Conservation (phyloP, 2,113 vertebrate species). For the Pluvianellus socialis region DNA sequence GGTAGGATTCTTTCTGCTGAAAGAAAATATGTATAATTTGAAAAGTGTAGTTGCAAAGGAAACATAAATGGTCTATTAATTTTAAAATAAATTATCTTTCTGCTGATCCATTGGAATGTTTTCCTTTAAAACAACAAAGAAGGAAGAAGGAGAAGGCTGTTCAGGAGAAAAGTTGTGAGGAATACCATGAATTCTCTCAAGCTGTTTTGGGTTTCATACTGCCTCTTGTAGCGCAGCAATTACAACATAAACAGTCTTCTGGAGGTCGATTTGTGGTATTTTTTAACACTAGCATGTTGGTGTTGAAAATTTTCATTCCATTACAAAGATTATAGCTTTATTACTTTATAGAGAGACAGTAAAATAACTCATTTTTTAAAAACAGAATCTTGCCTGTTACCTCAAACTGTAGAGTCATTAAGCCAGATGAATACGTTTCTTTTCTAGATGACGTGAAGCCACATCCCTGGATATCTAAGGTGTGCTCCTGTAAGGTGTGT, state of each 20-base stretch:
- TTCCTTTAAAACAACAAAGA: background rate
- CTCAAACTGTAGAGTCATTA: background rate
- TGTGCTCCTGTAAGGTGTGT: slow-evolving; percentile 81
- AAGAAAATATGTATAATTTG: background rate
- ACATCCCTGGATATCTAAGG: slow-evolving; percentile 76
- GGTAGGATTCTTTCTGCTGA: background rate
- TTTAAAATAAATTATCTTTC: background rate
- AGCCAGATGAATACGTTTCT: background rate
- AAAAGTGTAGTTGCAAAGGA: background rate
- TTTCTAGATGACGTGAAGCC: slow-evolving; percentile 70
- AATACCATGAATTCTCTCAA: background rate
- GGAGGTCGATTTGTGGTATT: background rate
- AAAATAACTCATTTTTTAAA: background rate
- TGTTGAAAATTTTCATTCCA: background rate
- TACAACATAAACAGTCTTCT: background rate
- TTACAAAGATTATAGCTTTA: background rate
- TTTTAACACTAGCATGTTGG: background rate
- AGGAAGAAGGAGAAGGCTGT: background rate
- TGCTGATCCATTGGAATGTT: background rate
- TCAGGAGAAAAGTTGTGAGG: background rate
- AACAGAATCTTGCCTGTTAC: background rate
- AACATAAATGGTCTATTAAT: background rate
- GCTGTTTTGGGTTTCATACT: background rate
- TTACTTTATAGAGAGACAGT: background rate
- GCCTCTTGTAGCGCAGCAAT: background rate